phyloP scores from a whole-genome alignment of 35 echinoderm and acorn worm genomes.

The Amphiura filiformis region DNA sequence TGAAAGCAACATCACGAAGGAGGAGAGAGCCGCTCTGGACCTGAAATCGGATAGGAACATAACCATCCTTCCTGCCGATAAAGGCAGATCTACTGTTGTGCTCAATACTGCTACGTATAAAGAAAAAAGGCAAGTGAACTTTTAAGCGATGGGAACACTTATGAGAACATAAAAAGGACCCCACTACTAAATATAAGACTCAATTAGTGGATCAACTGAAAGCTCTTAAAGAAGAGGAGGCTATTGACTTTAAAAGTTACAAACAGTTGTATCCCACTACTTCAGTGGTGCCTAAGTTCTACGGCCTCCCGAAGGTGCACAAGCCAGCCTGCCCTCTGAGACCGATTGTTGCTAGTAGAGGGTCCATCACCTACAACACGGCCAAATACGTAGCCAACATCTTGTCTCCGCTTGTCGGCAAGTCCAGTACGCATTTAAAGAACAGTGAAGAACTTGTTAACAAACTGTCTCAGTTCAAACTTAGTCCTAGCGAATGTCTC shows the following conservation, averaged over 20 bases:
- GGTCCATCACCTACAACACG: constrained; percentile 17
- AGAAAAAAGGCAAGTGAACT: constrained; percentile 19
- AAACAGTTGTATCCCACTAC: constrained; percentile 19
- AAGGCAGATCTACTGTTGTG: constrained; percentile 33
- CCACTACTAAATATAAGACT: constrained; percentile 4
- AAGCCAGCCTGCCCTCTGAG: background rate
- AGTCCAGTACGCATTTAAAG: background rate
- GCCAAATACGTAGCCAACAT: constrained; percentile 27
- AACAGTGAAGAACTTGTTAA: constrained; percentile 2
- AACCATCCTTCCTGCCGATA: constrained; percentile 34
- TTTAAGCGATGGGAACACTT: constrained; percentile 15
- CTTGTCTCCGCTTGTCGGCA: constrained; percentile 21
- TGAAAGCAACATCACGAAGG: background rate
- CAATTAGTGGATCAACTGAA: constrained; percentile 7
- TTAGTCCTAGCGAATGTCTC: background rate
- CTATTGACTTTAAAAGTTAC: background rate
- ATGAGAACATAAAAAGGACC: constrained; percentile 18
- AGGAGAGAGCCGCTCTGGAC: constrained; percentile 15
- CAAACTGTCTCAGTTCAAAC: background rate
- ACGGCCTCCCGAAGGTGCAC: constrained; percentile 35
- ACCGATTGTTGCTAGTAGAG: constrained; percentile 28
- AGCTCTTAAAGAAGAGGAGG: background rate
- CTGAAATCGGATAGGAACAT: constrained; percentile 11
- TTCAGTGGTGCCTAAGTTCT: constrained; percentile 1
- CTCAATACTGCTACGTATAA: background rate